Base-by-base conservation (phyloP, 1,140 invertebrate species). In the Aphaenogaster floridana region DNA sequence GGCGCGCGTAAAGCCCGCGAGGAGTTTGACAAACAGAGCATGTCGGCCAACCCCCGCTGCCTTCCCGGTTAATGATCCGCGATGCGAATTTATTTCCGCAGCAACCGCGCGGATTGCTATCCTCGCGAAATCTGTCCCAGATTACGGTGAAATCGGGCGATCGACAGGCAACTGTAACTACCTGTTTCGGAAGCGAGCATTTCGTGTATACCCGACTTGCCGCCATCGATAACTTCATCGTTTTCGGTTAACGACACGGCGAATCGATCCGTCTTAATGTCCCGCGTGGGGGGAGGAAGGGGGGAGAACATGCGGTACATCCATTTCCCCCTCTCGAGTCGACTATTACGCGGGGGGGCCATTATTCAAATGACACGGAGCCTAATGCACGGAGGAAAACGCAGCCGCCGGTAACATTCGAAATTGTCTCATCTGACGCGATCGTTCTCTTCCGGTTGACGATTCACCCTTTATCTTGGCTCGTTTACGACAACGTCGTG, bases 181-280 rank as follows among this genome's bases (percentile, higher is more conserved):
- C 48, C 36, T 42, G 74, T 57, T 64, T 78, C 72, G 66, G 13
- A 11, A 34, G 11, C 9, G 79, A 11, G 3, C 42, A 8, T 45
- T 21, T 76, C 68, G 69, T 36, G 1, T 80, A 50, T n/a, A 57
- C 3, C 13, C 48, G n/a, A 34, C 48, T 74, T 28, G n/a, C 8
- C 57, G 45, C 11, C 15, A 28, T 28, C 45, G 83, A 86, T 86
- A 86, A 79, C 74, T 86, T 79, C 57, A 86, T 79, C 83, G 61
- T 39, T 61, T 34, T 42, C 61, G 74, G 74, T 68, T 86, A 86
- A 86, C 74, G 83, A 86, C 72, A 85, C 83, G 36, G 21, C 28
- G 34, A 48, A 86, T 86, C 74, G 83, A 86, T 79, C 74, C 74
- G 59, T 68, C 83, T 86, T 86, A 86, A 86, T 79, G 48, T 77